Conservation (phyloP, 2,113 vertebrate genomes). For the Butastur rufipennis region DNA sequence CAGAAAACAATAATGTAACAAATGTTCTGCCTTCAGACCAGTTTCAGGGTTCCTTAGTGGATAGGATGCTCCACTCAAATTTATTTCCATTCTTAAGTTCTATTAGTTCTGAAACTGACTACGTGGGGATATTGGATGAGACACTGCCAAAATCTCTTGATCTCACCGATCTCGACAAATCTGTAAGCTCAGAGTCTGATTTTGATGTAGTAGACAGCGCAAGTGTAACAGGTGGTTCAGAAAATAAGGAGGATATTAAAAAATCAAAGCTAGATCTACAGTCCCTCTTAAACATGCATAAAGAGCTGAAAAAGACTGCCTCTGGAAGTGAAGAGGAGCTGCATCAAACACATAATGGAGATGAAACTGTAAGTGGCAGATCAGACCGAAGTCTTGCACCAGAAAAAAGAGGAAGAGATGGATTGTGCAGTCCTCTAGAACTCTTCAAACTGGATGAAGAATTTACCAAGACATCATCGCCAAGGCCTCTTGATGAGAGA, state of each 20-base stretch:
- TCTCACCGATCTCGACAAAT: background rate
- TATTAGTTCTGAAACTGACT: background rate
- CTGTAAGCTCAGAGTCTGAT: background rate
- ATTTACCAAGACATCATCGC: background rate
- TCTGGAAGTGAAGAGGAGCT: background rate
- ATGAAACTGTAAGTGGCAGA: background rate
- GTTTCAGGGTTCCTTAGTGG: background rate
- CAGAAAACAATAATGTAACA: background rate
- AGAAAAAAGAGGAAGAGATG: background rate
- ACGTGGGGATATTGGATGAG: conserved; percentile 57
- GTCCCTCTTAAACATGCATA: background rate
- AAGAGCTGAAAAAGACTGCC: conserved; percentile 9
- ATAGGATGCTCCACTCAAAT: background rate
- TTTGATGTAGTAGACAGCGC: background rate
- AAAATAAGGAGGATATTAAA: background rate
- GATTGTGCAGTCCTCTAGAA: background rate
- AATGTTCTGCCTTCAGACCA: background rate
- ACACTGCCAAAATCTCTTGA: conserved; percentile 50
- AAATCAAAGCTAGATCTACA: background rate
- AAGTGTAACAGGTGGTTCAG: background rate
- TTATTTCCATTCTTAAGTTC: background rate
- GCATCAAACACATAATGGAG: background rate
- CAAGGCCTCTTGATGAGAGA: background rate
- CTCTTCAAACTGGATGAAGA: background rate
- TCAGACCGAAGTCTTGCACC: background rate